Evolutionary conservation across 2,797 vertebrate genomes (phyloP), one percentile per base, ranked within the genome.

Genomic region (Silurus aristotelis): DNA sequence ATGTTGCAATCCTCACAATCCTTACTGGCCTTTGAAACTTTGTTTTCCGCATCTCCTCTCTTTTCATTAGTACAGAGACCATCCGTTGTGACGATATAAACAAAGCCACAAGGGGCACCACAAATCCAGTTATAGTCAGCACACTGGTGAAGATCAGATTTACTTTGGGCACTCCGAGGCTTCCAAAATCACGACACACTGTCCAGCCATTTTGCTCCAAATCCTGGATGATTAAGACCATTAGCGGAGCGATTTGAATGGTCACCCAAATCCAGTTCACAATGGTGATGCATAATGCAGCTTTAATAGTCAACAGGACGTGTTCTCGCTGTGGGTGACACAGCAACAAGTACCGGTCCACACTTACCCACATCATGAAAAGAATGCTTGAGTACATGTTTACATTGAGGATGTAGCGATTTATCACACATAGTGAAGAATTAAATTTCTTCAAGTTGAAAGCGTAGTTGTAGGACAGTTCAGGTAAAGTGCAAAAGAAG

Each of bases 361-460:
- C 91, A 67, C 97, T 97, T 71, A 98, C 92, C n/a, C 93, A 94
- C 0, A 95, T 95, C 90, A 98, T 97, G 82, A 98, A 98, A 6
- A 98, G 96, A 85, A 99, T 97, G 91, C 97, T 97, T 58, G 95
- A 95, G 85, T 99, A 98, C 60, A 99, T 94, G 87, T 98, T 98
- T 67, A 95, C 94, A 0, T 97, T 96, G 43, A 99, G 92, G 78
- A 97, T 55, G 12, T 95, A 98, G 3, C 97, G 94, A 91, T 97
- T 98, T 84, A 92, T 85, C 46, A 94, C 5, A 79, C 97, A 98
- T 6, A 93, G 38, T 2, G 0, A 3, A 0, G 43, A 20, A 0
- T 15, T 83, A 3, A 85, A 91, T 0, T 83, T 5, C 88, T 88
- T 89, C 0, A 82, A 38, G 6, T n/a, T 9, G 19, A 88, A 72